Evolutionary conservation across 2,113 vertebrate genomes (phyloP), one percentile per base, ranked within the genome.

Genomic region (Thunnus thynnus): DNA sequence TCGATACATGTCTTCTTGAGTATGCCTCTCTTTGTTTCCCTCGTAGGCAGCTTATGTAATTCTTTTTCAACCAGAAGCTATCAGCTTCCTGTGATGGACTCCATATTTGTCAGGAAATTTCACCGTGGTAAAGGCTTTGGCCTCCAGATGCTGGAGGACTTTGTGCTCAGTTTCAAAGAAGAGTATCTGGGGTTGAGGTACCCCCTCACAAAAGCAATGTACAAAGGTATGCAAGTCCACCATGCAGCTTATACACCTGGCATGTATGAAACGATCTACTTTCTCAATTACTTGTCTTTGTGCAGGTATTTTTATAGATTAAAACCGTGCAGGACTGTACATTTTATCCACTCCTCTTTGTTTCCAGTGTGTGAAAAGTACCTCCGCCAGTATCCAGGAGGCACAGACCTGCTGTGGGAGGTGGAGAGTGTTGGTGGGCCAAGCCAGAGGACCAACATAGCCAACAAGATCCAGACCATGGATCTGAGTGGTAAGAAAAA

Each of bases 91-190:
- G 95, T 99, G 71, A 93, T 99, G 89, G 95, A 99, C 83, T 96
- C 97, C 27, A 89, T 97, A 70, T 98, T 97, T 92, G 89, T 99
- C 47, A 96, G 96, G 69, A 97, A 96, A 79, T 82, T 90, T 71
- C 86, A 96, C 30, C 92, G 93, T 84, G 94, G 89, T 25, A 95
- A 84, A 66, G 96, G 96, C 51, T 88, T 86, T 72, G 96, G 94
- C 0, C 81, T 98, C 18, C 90, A 94, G 5, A 97, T 99, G 61
- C 87, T 99, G 80, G 95, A 97, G 84, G 96, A 99, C 87, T 99
- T 96, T 86, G 96, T 97, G 73, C 88, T 94, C 75, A 96, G 94
- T 50, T 98, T 96, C 86, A 86, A 86, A 74, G 96, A 96, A 46
- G 88, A 94, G 1, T 9, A 22, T 0, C 91, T 98, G 58, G 97